These are phyloP conservation scores for Lichenostomus cassidix DNA, from an alignment of 2,113 vertebrate genomes.

Conservation along the genomic window DNA sequence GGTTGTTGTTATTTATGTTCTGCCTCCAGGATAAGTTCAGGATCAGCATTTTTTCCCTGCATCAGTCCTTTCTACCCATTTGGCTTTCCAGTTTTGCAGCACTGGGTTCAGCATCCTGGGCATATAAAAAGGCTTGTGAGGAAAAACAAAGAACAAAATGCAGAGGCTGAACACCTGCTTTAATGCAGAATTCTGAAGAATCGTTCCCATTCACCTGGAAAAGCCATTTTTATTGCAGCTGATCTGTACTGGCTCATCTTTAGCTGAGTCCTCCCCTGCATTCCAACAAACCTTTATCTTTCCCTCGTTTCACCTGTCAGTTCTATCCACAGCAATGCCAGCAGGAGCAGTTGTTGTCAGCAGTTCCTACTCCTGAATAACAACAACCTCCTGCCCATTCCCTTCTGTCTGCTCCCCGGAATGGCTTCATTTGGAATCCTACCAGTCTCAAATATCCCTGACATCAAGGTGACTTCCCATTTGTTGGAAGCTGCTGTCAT, in stretches of 20 bases:
- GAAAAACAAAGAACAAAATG: not conserved
- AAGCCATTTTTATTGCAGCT: not conserved
- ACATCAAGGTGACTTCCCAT: not conserved
- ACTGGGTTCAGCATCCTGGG: not conserved
- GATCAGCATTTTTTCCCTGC: not conserved
- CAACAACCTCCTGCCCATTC: not conserved
- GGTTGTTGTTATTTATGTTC: not conserved
- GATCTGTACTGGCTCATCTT: not conserved
- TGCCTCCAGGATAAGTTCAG: not conserved
- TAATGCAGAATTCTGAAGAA: not conserved
- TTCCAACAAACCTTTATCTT: not conserved
- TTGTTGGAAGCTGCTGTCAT: not conserved
- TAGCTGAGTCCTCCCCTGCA: not conserved
- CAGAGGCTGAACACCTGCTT: fast-evolving
- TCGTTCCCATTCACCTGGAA: not conserved
- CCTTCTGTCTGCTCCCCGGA: fast-evolving
- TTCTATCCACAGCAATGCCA: not conserved
- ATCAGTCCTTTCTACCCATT: not conserved
- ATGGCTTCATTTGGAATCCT: not conserved
- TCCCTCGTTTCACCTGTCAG: not conserved
- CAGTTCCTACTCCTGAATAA: not conserved
- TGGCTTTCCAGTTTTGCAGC: not conserved
- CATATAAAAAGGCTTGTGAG: not conserved
- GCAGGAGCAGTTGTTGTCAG: not conserved
- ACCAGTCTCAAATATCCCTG: not conserved